These are phyloP conservation scores for Pristionchus fissidentatus DNA, from an alignment of 2,888 invertebrate genomes.

Conservation along the genomic window DNA sequence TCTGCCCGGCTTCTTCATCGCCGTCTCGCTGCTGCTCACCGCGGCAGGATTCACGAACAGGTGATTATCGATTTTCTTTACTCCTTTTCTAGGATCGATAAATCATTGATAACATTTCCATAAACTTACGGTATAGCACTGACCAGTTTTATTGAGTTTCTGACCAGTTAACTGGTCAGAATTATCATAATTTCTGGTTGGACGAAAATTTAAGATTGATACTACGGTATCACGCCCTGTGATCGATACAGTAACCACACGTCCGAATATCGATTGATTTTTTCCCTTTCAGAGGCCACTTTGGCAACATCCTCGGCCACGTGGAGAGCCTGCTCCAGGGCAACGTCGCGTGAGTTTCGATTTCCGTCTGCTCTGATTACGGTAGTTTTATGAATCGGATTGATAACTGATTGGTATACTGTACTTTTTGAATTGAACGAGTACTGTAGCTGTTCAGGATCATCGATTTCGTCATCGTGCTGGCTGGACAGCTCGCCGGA, in stretches of 20 bases:
- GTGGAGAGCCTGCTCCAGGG: slow-evolving; percentile 29
- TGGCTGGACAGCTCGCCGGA: slow-evolving; percentile 18
- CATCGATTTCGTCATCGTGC: slow-evolving; percentile 26
- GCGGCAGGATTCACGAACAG: slow-evolving; percentile 44
- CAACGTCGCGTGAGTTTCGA: not conserved
- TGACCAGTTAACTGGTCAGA: not conserved
- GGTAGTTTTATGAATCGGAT: not conserved
- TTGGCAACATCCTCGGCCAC: slow-evolving; percentile 30
- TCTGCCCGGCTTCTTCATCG: slow-evolving; percentile 43
- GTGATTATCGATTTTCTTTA: not conserved
- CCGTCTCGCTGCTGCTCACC: slow-evolving; percentile 40
- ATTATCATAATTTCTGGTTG: not conserved
- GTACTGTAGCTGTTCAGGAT: not conserved
- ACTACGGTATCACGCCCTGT: no score
- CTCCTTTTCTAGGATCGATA: no score
- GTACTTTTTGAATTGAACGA: not conserved
- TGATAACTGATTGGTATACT: not conserved
- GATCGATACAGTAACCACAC: not conserved
- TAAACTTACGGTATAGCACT: not conserved
- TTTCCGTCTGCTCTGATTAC: not conserved
- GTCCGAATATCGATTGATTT: not conserved
- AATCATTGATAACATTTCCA: no score
- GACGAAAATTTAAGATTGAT: not conserved
- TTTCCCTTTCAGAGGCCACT: slow-evolving; percentile 24
- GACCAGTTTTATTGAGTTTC: not conserved